Base-by-base conservation (phyloP, 1,140 invertebrate genomes). In the Grapholita molesta region DNA sequence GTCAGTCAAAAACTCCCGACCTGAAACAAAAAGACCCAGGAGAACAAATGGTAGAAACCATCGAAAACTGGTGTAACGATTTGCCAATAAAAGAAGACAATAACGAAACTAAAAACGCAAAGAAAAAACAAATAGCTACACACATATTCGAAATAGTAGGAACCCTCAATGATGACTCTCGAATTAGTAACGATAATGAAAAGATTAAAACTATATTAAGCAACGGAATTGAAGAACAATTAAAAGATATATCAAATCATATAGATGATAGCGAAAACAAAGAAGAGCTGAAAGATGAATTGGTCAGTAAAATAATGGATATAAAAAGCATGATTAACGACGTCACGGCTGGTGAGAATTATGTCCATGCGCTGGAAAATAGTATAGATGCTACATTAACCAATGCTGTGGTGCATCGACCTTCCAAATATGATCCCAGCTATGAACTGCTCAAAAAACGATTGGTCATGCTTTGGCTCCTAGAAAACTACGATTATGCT, bases 391-490 rank as follows among this genome's bases (percentile, higher is more conserved):
- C 72, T 1, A 80, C 83, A 2, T 70, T 85, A 0, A 80, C 78
- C 6, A 67, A 74, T 74, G 76, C 80, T 18, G 11, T 75, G 0
- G 11, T 75, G 0, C 32, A 30, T 5, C 55, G n/a, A 28, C 65
- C 67, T 7, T 61, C 74, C 42, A 64, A 67, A 9, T 68, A 70
- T 28, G 78, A 76, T 69, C 78, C 79, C 52, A 75, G 72, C 35
- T 85, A 82, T 73, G 82, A 83, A 70, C 74, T 85, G 18, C 83
- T 82, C 15, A 83, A 85, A 71, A 78, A 76, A 67, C 72, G 69
- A 5, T 71, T 85, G 67, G 76, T 77, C 25, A 67, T 70, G 23
- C 71, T 79, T 52, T 85, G 83, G 68, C 82, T 85, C 53, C 70
- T 85, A 38, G 78, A 83, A 25, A 85, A 85, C 67, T 85, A 80